Percentiles rank a stretch among this genome's conserved stretches.
Conservation (phyloP, 2,888 invertebrate species). For the Oscheius sp. region DNA sequence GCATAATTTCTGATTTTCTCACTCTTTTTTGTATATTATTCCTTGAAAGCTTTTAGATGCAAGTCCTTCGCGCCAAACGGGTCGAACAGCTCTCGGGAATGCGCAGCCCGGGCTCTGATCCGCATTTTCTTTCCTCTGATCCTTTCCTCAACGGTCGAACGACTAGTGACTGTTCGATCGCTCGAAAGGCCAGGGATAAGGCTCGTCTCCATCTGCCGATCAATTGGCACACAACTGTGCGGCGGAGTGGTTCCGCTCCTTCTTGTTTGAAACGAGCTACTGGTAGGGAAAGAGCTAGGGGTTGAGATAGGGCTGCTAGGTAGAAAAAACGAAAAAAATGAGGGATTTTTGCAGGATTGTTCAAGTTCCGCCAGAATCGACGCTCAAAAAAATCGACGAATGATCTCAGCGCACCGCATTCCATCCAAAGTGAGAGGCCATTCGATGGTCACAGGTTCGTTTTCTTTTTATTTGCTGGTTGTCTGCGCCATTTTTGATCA, state of each 20-base stretch:
- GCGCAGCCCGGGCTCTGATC: not conserved
- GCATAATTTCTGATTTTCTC: not conserved
- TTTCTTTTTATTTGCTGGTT: not conserved
- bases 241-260: slow-evolving; percentile 25
- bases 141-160: slow-evolving; percentile 19
- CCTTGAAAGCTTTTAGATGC: not conserved
- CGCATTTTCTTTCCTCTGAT: not conserved
- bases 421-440: not conserved
- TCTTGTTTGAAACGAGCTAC: slow-evolving; percentile 1
- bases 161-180: slow-evolving; percentile 19
- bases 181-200: slow-evolving; percentile 1
- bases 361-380: slow-evolving; percentile 33
- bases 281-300: not conserved
- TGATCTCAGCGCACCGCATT: slow-evolving; percentile 1
- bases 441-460: slow-evolving; percentile 24
- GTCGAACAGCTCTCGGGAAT: slow-evolving; percentile 9
- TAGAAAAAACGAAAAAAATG: not conserved
- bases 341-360: slow-evolving; percentile 16
- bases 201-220: slow-evolving; percentile 11
- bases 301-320: not conserved
- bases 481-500: not conserved
- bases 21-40: not conserved
- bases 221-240: not conserved
- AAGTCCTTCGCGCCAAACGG: slow-evolving; percentile 15
- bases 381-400: slow-evolving; percentile 29